A percentile compares a stretch with the other conserved stretches of the same genome.
Evolutionary conservation across 92 coral and sea anemone species (phyloP).

Genomic region (Bergia puertoricense): DNA sequence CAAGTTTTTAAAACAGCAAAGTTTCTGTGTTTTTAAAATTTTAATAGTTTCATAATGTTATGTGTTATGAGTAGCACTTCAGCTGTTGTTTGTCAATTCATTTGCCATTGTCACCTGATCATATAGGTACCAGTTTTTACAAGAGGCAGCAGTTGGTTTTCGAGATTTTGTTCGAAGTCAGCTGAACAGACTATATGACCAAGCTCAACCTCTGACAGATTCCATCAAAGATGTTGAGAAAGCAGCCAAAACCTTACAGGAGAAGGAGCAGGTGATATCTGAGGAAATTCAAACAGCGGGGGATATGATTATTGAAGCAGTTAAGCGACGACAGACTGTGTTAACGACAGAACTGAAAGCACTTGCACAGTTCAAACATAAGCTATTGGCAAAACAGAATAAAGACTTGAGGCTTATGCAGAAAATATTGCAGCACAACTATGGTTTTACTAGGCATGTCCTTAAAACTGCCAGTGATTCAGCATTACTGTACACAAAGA

Average conservation of each 20-base stretch:
- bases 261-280: conserved; percentile 78
- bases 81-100: background rate
- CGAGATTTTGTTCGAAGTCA: conserved; percentile 84
- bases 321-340: conserved; percentile 86
- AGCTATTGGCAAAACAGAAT: conserved; percentile 89
- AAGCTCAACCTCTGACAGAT: conserved; percentile 94
- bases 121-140: conserved; percentile 88
- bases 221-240: conserved; percentile 95
- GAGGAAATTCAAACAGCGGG: conserved; percentile 80
- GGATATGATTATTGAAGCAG: conserved; percentile 85
- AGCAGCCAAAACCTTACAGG: conserved; percentile 90
- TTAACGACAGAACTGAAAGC: conserved; percentile 87
- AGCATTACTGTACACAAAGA: conserved; percentile 84
- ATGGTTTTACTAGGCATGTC: conserved; percentile 93
- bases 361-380: conserved; percentile 90
- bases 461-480: conserved; percentile 84
- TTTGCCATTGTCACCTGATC: conserved; percentile 31
- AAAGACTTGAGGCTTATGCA: conserved; percentile 94
- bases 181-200: conserved; percentile 81
- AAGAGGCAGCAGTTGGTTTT: conserved; percentile 83
- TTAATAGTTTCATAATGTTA: too few species aligned
- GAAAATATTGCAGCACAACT: conserved; percentile 91
- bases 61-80: background rate
- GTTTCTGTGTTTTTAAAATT: too few species aligned
- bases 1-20: too few species aligned